A percentile compares a stretch with the other conserved stretches of the same genome.
Evolutionary conservation across 2,888 invertebrate genomes (phyloP).

Genomic region (Lepas anatifera): DNA sequence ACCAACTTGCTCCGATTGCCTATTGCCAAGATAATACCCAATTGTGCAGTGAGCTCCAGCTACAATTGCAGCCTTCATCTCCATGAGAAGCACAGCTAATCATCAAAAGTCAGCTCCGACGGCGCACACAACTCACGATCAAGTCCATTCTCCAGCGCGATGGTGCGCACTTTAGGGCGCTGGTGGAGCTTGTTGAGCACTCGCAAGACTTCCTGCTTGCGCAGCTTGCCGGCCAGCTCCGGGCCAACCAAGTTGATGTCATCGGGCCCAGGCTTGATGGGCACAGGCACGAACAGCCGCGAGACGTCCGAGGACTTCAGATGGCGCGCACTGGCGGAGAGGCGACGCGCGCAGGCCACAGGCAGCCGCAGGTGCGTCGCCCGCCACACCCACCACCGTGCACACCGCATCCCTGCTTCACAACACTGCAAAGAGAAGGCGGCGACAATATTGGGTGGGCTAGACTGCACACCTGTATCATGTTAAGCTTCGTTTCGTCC

Average conservation of each 20-base stretch:
- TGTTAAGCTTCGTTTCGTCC: too few species aligned
- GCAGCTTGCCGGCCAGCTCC: conserved; percentile 67
- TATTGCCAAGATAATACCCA: too few species aligned
- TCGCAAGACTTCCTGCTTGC: conserved; percentile 66
- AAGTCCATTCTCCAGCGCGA: conserved; percentile 70
- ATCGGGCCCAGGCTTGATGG: conserved; percentile 48
- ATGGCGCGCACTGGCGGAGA: background rate
- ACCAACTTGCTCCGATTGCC: background rate
- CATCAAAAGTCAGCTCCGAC: background rate
- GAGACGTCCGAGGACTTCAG: conserved; percentile 20
- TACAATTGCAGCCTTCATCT: background rate
- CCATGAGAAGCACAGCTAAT: background rate
- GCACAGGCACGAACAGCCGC: conserved; percentile 49
- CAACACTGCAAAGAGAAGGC: too few species aligned
- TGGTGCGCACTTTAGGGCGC: conserved; percentile 58
- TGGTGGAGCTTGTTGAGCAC: conserved; percentile 71
- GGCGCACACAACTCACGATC: conserved; percentile 45
- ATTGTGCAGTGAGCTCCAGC: background rate
- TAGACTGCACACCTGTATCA: too few species aligned
- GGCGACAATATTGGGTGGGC: too few species aligned
- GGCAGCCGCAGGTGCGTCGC: background rate
- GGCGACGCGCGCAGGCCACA: background rate
- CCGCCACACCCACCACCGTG: background rate
- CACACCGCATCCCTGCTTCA: background rate
- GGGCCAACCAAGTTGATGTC: conserved; percentile 69